A percentile compares a stretch with the other conserved stretches of the same genome.
phyloP scores from a whole-genome alignment of 2,797 vertebrate genomes.

The Sternarchorhynchus goeldii region DNA sequence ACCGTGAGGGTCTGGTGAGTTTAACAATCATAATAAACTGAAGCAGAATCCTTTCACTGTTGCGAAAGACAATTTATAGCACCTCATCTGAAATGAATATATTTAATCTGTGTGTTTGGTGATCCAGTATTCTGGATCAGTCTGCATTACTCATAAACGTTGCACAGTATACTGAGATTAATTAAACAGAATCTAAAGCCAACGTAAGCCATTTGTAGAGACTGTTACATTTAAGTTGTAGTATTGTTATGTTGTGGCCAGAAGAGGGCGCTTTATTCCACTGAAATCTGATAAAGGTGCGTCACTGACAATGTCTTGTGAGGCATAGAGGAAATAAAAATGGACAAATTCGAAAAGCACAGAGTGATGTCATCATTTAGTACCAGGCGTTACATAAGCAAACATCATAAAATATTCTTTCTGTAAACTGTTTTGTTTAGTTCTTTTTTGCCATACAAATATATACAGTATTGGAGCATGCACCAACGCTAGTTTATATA shows the following conservation, averaged over 20 bases:
- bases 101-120: slow-evolving; percentile 28
- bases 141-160: not conserved
- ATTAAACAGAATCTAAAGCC: slow-evolving; percentile 38
- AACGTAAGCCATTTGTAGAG: slow-evolving; percentile 41
- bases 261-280: slow-evolving; percentile 49
- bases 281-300: slow-evolving; percentile 25
- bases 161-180: slow-evolving; percentile 29
- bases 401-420: not conserved
- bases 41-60: slow-evolving; percentile 8
- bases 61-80: slow-evolving; percentile 20
- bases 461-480: not conserved
- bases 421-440: not conserved
- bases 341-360: slow-evolving; percentile 20
- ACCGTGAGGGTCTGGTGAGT: slow-evolving; percentile 27
- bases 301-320: slow-evolving; percentile 33
- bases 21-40: slow-evolving; percentile 19
- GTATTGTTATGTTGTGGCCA: slow-evolving; percentile 31
- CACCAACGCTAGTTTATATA: not conserved
- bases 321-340: slow-evolving; percentile 44
- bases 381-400: not conserved
- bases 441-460: not conserved
- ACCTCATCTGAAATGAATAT: slow-evolving; percentile 18
- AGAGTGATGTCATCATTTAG: slow-evolving; percentile 29
- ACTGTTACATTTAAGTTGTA: slow-evolving; percentile 32
- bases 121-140: slow-evolving; percentile 9